Base-by-base conservation (phyloP, 2,888 invertebrate species). In the Nymphalis urticae region DNA sequence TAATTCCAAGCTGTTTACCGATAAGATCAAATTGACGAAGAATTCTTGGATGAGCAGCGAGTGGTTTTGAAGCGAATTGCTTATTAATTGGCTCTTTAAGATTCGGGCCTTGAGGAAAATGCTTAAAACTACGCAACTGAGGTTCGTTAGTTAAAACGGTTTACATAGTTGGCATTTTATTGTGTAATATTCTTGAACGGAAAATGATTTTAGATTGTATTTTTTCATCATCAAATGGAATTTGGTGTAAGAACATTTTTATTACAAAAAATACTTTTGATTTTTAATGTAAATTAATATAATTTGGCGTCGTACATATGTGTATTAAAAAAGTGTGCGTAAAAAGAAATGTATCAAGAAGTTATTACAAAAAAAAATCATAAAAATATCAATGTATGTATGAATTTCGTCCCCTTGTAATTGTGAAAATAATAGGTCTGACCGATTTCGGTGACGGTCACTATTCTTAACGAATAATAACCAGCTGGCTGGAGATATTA, bases 1-100 rank as follows among this genome's bases (percentile, higher is more conserved):
- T 56, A 16, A 56, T 58, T 58, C n/a, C 36, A 58, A 36, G 42
- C 3, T n/a, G 32, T 19, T 19, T 56, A 8, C 5, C 36, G 58
- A 58, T 58, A 58, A 58, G 58, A 58, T 58, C 58, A 8, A 27
- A 53, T 53, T 53, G 17, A 21, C 21, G 51, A 56, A 16, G 54
- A 32, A 56, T 58, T 42, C 58, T 58, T 27, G 58, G 58, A 58
- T 58, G 58, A 36, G n/a, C 42, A 36, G 24, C 24, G 27, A 16
- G 27, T 24, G n/a, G 36, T 58, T 58, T 58, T 42, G 58, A 19
- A 58, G 42, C 42, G n/a, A 42, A 58, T 58, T 58, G 58, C 58
- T 58, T 58, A 42, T 58, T 58, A 58, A 58, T 58, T 42, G 58
- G 42, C 19, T 42, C n/a, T 54, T 36, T 6, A 50, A 58, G 36